Base-by-base conservation (phyloP, 2,113 vertebrate species). In the cat (Felis catus) region DNA sequence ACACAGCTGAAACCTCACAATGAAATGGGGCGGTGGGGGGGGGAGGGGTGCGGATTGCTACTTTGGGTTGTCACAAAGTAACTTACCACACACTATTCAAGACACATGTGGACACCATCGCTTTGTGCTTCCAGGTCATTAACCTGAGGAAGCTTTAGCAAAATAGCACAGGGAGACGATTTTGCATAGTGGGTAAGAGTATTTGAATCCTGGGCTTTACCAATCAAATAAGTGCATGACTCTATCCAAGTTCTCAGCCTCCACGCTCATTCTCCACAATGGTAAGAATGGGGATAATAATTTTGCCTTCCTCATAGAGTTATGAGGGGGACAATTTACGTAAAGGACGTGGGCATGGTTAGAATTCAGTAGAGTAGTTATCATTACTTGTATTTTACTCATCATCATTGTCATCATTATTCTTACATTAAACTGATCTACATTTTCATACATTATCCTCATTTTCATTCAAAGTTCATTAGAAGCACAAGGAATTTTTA, bases 401-500 rank as follows among this genome's bases (percentile, higher is more conserved):
- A 36, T 90, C 23, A 74, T 18, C 9, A 58, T n/a, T 45, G 5
- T 53, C 51, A 80, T 23, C 29, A 89, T 66, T 66, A 65, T 58
- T 83, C 25, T 58, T 65, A 88, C 29, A 23, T 65, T 96, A 87
- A 87, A 66, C 11, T 68, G 51, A 91, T 48, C 41, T 15, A 80
- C 2, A n/a, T 65, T 95, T 88, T 87, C 65, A 90, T 66, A n/a
- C 66, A 95, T 68, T 78, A 82, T 58, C 18, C 66, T 90, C 23
- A 41, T 71, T 90, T 85, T 51, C 36, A 53, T 55, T 91, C 51
- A 78, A 88, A 94, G 39, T 74, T 96, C 25, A 94, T 36, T 81
- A 81, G 90, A 97, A 91, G 9, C 51, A 81, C 21, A 48, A 94
- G 27, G 78, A 88, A 93, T 93, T 94, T 88, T 83, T 93, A 70